Evolutionary conservation across 2,797 vertebrate species (phyloP), one percentile per base, ranked within the genome.

Genomic region (Gouania willdenowi): DNA sequence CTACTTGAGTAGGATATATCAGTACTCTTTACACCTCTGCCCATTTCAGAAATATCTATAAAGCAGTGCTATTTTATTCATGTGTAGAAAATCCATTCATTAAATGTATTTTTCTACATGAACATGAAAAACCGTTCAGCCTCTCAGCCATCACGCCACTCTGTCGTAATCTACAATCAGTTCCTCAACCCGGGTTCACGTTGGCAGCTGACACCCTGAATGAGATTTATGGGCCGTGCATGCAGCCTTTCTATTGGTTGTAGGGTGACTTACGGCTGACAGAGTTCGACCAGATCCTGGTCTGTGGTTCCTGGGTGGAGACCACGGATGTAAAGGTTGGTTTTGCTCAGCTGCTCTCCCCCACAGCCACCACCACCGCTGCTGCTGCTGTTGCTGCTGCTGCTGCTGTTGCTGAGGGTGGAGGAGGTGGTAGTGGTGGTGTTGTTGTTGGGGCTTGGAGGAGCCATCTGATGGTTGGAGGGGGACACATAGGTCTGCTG

Each of bases 201-300:
- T 27, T 30, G 2, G 4, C 18, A 18, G 29, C 1, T 8, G 17
- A 29, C 40, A 53, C 31, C 20, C 21, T 24, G n/a, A n/a, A n/a
- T 34, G 32, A 64, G 66, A 71, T 66, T 58, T 64, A 76, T 32
- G 37, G 26, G 13, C 36, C 40, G 44, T 26, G 10, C 10, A 22
- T 34, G 26, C 28, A 30, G 46, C 51, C 23, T 16, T 38, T 34
- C 15, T 40, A 69, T 52, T 42, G 49, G 6, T 35, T 46, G 60
- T 27, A 27, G 45, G 50, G 46, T 43, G 60, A 90, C 94, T 93
- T 86, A 94, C 93, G 92, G 93, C 81, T 94, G 94, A 82, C 94
- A 97, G 59, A 97, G 84, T 75, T 94, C 94, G 76, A 94, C 93
- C 32, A 97, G 89, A 78, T 97, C 94, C 78, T 94, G 94, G 89